Evolutionary conservation across 2,113 vertebrate species (phyloP).

Genomic region (Crotalus horridus): DNA sequence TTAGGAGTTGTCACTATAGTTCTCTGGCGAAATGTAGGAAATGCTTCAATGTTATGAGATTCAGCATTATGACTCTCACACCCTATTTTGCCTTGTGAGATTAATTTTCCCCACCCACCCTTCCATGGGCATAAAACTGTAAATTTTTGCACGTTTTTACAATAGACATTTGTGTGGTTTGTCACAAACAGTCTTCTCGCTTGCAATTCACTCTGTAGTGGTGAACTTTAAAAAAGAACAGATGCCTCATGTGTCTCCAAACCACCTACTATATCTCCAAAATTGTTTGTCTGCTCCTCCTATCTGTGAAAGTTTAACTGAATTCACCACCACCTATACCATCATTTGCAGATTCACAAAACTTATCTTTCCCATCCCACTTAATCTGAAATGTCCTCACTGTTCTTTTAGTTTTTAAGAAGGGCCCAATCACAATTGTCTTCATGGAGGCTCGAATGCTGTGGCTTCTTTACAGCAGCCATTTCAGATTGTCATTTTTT

Average conservation of each 20-base stretch:
- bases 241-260: background rate
- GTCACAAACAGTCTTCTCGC: background rate
- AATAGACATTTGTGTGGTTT: background rate
- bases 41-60: background rate
- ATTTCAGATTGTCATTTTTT: background rate
- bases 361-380: background rate
- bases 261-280: background rate
- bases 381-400: background rate
- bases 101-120: background rate
- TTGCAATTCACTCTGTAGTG: background rate
- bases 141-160: background rate
- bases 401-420: background rate
- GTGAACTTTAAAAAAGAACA: background rate
- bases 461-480: background rate
- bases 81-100: background rate
- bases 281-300: background rate
- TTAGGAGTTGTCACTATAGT: background rate
- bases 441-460: background rate
- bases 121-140: background rate
- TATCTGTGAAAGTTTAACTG: background rate
- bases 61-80: background rate
- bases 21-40: background rate
- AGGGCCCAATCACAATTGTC: background rate
- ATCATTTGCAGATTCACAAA: background rate
- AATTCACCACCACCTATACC: background rate